Evolutionary conservation across 2,888 invertebrate genomes (phyloP), one percentile per base, ranked within the genome.

Genomic region (Acanthosoma haemorrhoidale): DNA sequence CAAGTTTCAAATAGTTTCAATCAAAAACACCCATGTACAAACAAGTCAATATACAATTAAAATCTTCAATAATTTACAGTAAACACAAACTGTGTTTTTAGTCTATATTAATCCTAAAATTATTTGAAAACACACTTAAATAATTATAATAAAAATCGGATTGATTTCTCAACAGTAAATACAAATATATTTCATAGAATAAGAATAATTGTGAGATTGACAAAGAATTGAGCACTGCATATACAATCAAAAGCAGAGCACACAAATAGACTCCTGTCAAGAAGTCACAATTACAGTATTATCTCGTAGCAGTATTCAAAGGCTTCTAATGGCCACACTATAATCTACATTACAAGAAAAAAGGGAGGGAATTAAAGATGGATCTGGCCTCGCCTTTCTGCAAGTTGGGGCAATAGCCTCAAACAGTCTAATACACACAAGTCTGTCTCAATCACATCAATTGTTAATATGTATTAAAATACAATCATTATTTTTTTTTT

Each of bases 141-240:
- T 18, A 34, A 67, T 41, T 38, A 36, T n/a, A 16, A 61, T 36
- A 58, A 36, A 16, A 43, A 13, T 16, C 41, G 11, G n/a, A n/a
- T 32, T 21, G 51, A 57, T 51, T 32, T 16, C 21, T 43, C 21
- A 67, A 67, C 67, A 67, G 18, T 51, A 18, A 67, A 38, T 67
- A 67, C 67, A 67, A 43, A 51, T 51, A 67, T 64, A 29, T 64
- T 38, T 38, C n/a, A 64, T 64, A 64, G 29, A 31, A 32, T 41
- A 64, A 43, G 51, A 25, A 25, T 51, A 51, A 51, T 51, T 51
- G 51, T 51, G 51, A 51, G 51, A n/a, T 51, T 51, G 51, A 51
- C 25, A 51, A 51, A 51, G 16, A 32, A 67, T 67, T 67, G 67
- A 67, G 67, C 67, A 67, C 67, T 67, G 67, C 67, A 67, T 29